Evolutionary conservation across 2,797 vertebrate species (phyloP).

Genomic region (Oceanodroma leucorhoa): DNA sequence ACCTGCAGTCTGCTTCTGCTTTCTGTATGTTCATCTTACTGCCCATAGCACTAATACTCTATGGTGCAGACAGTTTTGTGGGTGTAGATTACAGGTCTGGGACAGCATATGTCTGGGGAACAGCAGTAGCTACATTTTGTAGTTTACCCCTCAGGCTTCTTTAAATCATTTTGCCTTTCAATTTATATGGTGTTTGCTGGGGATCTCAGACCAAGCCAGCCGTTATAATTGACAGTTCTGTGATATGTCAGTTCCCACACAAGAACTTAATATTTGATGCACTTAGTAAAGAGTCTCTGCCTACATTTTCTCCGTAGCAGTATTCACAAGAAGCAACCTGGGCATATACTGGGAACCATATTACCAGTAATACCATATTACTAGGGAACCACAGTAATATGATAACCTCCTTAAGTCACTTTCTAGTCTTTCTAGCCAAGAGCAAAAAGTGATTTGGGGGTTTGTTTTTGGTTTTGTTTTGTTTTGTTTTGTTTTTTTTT

Average conservation of each 20-base stretch:
- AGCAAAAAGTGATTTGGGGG: not conserved
- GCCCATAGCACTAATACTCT: not conserved
- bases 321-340: not conserved
- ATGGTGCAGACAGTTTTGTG: not conserved
- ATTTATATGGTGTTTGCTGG: not conserved
- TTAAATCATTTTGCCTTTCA: not conserved
- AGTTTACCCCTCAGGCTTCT: not conserved
- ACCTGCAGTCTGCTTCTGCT: not conserved
- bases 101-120: not conserved
- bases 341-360: too few relatives aligned
- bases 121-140: not conserved
- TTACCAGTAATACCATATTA: not conserved
- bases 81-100: not conserved
- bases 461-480: fast-evolving
- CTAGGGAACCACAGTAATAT: not conserved
- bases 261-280: not conserved
- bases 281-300: not conserved
- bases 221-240: not conserved
- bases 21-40: not conserved
- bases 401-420: not conserved
- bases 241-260: not conserved
- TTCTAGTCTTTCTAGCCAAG: not conserved
- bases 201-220: not conserved
- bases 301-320: not conserved
- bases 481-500: not conserved